phyloP scores from a whole-genome alignment of 2,797 vertebrate genomes.

The Chelon auratus region DNA sequence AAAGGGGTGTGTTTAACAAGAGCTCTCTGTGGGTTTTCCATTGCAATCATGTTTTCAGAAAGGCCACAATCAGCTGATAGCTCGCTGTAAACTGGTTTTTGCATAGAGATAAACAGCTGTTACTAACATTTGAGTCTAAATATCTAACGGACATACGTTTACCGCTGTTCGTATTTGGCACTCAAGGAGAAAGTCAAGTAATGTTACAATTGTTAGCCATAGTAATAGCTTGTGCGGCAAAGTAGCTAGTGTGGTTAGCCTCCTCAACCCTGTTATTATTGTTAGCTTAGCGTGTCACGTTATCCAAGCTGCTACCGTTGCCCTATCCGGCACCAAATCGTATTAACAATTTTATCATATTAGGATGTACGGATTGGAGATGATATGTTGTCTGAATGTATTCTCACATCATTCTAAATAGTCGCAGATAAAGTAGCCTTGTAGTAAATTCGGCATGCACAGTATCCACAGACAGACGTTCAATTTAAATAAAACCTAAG shows the following conservation, averaged over 20 bases:
- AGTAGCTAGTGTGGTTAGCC: background rate
- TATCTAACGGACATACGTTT: background rate
- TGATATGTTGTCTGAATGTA: fast-evolving
- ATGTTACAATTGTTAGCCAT: background rate
- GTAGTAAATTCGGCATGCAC: slow-evolving; percentile 16
- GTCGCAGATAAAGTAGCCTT: fast-evolving
- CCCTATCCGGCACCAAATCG: slow-evolving; percentile 2
- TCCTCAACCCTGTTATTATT: slow-evolving; percentile 26
- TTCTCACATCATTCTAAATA: fast-evolving
- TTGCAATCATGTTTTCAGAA: background rate
- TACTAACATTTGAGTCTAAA: background rate
- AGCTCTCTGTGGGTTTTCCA: background rate
- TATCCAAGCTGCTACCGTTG: slow-evolving; percentile 26
- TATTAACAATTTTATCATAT: slow-evolving; percentile 6
- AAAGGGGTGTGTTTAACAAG: background rate
- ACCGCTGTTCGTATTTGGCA: background rate
- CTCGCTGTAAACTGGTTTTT: slow-evolving; percentile 22
- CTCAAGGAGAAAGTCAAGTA: background rate
- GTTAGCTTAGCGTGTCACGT: slow-evolving; percentile 40
- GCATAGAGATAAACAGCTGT: background rate
- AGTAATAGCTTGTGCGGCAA: background rate
- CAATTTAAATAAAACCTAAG: background rate
- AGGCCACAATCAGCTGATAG: slow-evolving; percentile 37
- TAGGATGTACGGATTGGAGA: fast-evolving
- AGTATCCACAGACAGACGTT: fast-evolving